Percentiles rank a stretch among this genome's conserved stretches.
Conservation (phyloP, 2,797 vertebrate genomes). For the Zalophus californianus region DNA sequence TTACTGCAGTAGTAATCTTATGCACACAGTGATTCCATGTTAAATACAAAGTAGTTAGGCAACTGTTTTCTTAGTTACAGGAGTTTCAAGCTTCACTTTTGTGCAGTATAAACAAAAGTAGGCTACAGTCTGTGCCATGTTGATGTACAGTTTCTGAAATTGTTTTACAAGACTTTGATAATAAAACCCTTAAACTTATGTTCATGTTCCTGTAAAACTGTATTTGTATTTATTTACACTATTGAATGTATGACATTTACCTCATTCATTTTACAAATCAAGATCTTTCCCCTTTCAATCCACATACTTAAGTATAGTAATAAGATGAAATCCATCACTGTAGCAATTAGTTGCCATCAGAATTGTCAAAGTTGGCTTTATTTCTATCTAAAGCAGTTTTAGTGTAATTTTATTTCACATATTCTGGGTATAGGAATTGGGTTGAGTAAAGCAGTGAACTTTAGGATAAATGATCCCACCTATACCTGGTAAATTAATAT, state of each 20-base stretch:
- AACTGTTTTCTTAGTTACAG: conserved; percentile 87
- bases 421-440: conserved; percentile 10
- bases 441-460: conserved; percentile 13
- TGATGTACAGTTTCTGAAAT: conserved; percentile 94
- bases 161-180: conserved; percentile 96
- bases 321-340: background rate
- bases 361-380: conserved; percentile 37
- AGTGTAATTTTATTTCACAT: conserved; percentile 5
- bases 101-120: conserved; percentile 89
- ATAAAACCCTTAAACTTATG: conserved; percentile 94
- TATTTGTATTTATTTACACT: conserved; percentile 81
- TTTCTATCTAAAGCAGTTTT: conserved; percentile 23
- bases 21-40: conserved; percentile 87
- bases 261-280: conserved; percentile 59
- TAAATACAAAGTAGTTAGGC: conserved; percentile 87
- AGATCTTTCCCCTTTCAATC: background rate
- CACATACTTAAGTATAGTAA: background rate
- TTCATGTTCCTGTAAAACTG: conserved; percentile 81
- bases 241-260: conserved; percentile 69
- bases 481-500: conserved; percentile 57
- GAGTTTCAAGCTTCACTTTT: conserved; percentile 88
- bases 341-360: background rate
- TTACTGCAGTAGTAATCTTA: conserved; percentile 87
- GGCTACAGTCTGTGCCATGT: conserved; percentile 91
- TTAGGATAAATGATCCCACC: conserved; percentile 31